A percentile compares a stretch with the other conserved stretches of the same genome.
Conservation (phyloP, 2,797 vertebrate species). For the Myotis vivesi region DNA sequence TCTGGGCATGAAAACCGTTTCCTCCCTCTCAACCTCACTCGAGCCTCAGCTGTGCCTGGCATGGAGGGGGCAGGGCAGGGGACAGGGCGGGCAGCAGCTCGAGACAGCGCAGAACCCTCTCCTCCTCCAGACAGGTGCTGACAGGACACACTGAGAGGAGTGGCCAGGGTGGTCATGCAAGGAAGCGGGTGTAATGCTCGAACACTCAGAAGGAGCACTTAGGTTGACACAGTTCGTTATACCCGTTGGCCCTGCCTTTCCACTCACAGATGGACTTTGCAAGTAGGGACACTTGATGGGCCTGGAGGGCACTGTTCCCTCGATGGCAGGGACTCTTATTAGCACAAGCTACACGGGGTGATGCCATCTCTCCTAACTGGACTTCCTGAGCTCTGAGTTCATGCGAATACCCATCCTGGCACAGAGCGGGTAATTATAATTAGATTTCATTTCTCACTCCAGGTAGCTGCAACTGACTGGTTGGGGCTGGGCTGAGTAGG, state of each 20-base stretch:
- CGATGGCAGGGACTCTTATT: not conserved
- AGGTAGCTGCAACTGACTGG: not conserved
- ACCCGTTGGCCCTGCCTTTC: not conserved
- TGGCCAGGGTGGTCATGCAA: not conserved
- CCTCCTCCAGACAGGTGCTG: not conserved
- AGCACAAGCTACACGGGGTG: not conserved
- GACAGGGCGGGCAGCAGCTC: too few species aligned
- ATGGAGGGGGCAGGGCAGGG: not conserved
- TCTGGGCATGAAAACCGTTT: not conserved
- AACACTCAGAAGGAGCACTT: not conserved
- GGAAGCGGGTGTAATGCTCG: not conserved
- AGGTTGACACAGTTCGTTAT: fast-evolving
- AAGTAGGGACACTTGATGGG: not conserved
- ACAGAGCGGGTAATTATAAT: not conserved
- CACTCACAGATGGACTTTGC: not conserved
- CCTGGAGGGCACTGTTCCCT: not conserved
- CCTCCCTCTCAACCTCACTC: not conserved
- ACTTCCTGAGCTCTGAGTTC: not conserved
- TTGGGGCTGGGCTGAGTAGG: not conserved
- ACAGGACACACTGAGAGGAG: too few species aligned
- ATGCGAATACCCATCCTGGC: not conserved
- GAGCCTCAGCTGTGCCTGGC: not conserved
- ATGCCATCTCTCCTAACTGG: not conserved
- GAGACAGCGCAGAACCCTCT: not conserved
- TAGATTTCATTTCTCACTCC: not conserved